phyloP scores from a whole-genome alignment of 53 echinoderm and acorn worm species.

The Hippasteria phrygiana region DNA sequence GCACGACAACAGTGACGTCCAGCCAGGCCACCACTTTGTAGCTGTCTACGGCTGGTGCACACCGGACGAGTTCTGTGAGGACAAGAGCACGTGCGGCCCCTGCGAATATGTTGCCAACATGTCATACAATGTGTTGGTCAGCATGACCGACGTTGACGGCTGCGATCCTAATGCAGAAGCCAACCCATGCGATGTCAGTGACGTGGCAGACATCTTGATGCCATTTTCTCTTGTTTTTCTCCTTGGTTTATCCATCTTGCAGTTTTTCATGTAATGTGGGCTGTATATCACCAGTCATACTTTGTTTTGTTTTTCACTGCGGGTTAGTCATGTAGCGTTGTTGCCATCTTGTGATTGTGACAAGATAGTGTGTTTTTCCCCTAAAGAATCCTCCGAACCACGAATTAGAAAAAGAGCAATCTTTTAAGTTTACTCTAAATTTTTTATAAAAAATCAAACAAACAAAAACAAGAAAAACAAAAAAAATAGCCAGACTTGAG shows the following conservation, averaged over 20 bases:
- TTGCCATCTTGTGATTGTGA: too few species aligned
- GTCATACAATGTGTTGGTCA: conserved; percentile 64
- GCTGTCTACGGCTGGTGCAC: conserved; percentile 98
- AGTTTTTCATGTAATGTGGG: neutral
- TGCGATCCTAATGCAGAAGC: neutral
- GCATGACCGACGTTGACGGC: conserved; percentile 49
- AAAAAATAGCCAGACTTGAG: too few species aligned
- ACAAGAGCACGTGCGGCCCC: conserved; percentile 81
- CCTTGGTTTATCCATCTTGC: neutral
- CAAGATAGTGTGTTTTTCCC: too few species aligned
- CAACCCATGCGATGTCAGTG: neutral
- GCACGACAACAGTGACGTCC: conserved; percentile 79
- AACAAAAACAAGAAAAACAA: too few species aligned
- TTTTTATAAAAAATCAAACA: too few species aligned
- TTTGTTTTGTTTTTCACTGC: too few species aligned
- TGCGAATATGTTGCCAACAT: conserved; percentile 79
- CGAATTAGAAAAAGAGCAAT: too few species aligned
- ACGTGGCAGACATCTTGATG: neutral
- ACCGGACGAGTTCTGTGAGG: conserved; percentile 68
- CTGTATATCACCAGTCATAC: too few species aligned
- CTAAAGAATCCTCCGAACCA: too few species aligned
- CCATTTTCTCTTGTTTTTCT: neutral
- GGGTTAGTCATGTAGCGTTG: too few species aligned
- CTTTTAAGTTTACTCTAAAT: too few species aligned
- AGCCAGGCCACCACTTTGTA: conserved; percentile 87